These are phyloP conservation scores for Micromesistius poutassou DNA, from an alignment of 2,797 vertebrate genomes.

Conservation along the genomic window DNA sequence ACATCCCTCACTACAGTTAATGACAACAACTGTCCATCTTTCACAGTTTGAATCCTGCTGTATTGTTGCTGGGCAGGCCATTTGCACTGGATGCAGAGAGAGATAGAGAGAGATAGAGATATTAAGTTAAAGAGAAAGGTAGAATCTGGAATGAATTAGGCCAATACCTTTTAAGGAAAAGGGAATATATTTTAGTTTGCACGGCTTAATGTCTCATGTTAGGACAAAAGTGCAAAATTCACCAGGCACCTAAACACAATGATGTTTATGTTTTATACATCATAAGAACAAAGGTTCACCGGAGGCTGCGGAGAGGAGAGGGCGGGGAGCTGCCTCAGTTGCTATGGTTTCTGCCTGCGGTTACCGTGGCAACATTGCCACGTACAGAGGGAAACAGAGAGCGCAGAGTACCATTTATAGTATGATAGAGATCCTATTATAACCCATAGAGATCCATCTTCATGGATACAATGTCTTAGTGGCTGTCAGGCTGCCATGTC, in stretches of 20 bases:
- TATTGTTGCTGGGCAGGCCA: neutral
- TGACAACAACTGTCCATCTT: neutral
- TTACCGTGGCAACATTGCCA: slow-evolving; percentile 10
- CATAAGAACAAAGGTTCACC: neutral
- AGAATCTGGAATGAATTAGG: neutral
- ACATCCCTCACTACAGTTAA: neutral
- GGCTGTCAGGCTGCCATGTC: no score
- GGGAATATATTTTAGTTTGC: no score
- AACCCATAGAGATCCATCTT: neutral
- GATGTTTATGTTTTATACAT: no score
- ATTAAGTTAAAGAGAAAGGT: neutral
- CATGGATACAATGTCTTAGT: no score
- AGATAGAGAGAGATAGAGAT: neutral
- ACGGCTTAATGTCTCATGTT: neutral
- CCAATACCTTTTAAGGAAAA: no score
- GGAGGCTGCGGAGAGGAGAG: neutral
- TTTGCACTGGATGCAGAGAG: neutral
- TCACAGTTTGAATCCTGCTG: neutral
- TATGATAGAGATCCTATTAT: no score
- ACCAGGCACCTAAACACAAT: no score
- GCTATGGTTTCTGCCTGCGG: slow-evolving; percentile 13
- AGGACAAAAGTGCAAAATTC: no score
- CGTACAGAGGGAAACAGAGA: neutral
- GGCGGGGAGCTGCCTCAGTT: neutral
- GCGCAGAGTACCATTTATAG: neutral